phyloP scores from a whole-genome alignment of 2,113 vertebrate genomes.

The Lamprologus tigripictilis region DNA sequence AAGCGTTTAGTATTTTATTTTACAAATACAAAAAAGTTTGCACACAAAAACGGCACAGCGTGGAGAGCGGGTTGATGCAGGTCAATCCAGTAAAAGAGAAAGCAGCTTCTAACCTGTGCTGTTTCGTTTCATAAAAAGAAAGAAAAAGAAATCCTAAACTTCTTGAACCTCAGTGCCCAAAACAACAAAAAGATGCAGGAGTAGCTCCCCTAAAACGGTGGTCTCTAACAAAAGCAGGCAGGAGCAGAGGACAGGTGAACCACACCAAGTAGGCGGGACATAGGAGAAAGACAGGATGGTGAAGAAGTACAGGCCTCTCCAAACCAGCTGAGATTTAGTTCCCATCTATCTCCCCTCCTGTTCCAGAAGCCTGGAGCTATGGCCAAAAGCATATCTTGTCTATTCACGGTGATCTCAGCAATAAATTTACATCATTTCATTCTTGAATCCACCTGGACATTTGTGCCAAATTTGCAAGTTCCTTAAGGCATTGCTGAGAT shows the following conservation, averaged over 20 bases:
- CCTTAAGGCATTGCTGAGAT: background rate
- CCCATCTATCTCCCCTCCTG: background rate
- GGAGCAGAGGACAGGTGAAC: background rate
- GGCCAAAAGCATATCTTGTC: background rate
- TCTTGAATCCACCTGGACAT: background rate
- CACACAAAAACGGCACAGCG: background rate
- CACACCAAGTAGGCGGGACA: background rate
- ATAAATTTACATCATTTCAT: background rate
- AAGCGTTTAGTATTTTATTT: background rate
- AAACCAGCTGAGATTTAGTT: background rate
- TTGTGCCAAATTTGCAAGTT: background rate
- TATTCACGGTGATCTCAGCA: background rate
- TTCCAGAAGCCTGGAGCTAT: background rate
- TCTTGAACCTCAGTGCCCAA: rapidly evolving
- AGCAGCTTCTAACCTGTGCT: background rate
- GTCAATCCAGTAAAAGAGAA: background rate
- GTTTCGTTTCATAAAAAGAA: background rate
- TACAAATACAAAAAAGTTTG: background rate
- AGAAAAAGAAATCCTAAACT: background rate
- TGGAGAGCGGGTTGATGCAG: background rate
- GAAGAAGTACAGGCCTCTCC: background rate
- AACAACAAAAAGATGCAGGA: background rate
- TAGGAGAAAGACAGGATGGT: background rate
- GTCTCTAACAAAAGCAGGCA: background rate
- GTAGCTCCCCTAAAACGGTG: background rate